A percentile compares a stretch with the other conserved stretches of the same genome.
These are phyloP conservation scores for Diachrysia chrysitis DNA, from an alignment of 2,888 invertebrate species.

Conservation along the genomic window DNA sequence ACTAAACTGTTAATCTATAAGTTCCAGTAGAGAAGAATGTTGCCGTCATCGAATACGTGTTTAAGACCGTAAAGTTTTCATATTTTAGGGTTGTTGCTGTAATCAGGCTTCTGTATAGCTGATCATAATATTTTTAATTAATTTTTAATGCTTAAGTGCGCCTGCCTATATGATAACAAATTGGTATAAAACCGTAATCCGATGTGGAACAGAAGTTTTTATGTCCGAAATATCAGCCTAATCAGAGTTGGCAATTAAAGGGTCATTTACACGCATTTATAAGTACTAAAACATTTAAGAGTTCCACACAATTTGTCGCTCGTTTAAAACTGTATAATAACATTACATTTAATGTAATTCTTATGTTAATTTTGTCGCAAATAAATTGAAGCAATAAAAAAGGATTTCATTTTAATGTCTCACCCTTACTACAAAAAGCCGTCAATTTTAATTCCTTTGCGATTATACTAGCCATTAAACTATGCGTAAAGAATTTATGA, in stretches of 20 bases:
- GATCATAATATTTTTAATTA: too few species aligned
- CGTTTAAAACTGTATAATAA: constrained; percentile 21
- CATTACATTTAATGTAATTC: constrained; percentile 27
- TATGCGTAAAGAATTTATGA: constrained; percentile 24
- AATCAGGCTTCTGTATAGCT: too few species aligned
- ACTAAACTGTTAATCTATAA: neutral
- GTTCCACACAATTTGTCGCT: constrained; percentile 19
- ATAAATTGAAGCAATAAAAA: constrained; percentile 26
- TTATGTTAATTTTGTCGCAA: constrained; percentile 33
- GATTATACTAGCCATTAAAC: constrained; percentile 33
- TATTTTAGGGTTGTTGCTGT: neutral
- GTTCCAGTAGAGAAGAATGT: neutral
- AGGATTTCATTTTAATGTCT: constrained; percentile 27
- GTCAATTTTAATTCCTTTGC: constrained; percentile 16
- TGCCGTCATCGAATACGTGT: neutral
- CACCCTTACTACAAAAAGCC: constrained; percentile 15
- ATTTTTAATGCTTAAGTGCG: too few species aligned
- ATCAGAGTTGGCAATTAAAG: constrained; percentile 20
- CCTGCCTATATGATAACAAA: too few species aligned
- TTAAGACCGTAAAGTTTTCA: neutral
- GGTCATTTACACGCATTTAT: constrained; percentile 38
- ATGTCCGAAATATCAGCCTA: constrained; percentile 14
- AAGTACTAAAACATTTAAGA: constrained; percentile 16
- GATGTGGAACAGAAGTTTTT: constrained; percentile 14
- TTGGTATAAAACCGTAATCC: constrained; percentile 15